Conservation (phyloP, 2,888 invertebrate genomes). For the Dryadula phaetusa region DNA sequence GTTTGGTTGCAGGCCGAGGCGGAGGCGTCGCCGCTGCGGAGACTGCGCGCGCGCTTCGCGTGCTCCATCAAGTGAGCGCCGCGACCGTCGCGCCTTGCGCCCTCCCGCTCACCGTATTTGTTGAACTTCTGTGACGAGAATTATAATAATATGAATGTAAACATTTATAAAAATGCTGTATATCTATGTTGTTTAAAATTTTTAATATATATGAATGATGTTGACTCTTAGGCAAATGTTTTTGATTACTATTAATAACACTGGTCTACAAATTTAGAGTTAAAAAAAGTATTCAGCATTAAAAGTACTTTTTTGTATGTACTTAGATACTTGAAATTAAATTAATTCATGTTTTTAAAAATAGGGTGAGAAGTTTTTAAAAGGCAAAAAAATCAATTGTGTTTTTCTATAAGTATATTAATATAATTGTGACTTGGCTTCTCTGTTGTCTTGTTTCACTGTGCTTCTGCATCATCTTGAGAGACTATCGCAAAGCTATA, state of each 20-base stretch:
- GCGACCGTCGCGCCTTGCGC: slow-evolving; percentile 21
- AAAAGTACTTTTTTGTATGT: too few species aligned
- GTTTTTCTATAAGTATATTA: too few species aligned
- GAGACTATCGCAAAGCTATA: too few species aligned
- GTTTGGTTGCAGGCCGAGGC: slow-evolving; percentile 43
- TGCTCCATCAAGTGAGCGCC: slow-evolving; percentile 70
- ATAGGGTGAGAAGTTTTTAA: too few species aligned
- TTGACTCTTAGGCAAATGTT: not conserved
- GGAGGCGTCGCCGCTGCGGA: slow-evolving; percentile 59
- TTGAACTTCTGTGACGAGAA: not conserved
- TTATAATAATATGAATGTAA: not conserved
- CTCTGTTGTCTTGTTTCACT: too few species aligned
- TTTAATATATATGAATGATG: slow-evolving; percentile 1
- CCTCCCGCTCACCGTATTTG: not conserved
- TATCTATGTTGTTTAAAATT: not conserved
- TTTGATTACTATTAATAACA: not conserved
- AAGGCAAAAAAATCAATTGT: too few species aligned
- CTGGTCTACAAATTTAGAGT: too few species aligned
- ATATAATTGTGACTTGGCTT: too few species aligned
- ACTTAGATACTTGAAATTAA: too few species aligned
- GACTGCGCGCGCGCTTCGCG: slow-evolving; percentile 73
- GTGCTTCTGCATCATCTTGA: too few species aligned
- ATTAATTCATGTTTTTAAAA: too few species aligned
- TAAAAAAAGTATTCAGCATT: too few species aligned
- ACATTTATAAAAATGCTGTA: not conserved